A percentile compares a stretch with the other conserved stretches of the same genome.
Evolutionary conservation across 2,888 invertebrate species (phyloP).

Genomic region (Alsophila aescularia): DNA sequence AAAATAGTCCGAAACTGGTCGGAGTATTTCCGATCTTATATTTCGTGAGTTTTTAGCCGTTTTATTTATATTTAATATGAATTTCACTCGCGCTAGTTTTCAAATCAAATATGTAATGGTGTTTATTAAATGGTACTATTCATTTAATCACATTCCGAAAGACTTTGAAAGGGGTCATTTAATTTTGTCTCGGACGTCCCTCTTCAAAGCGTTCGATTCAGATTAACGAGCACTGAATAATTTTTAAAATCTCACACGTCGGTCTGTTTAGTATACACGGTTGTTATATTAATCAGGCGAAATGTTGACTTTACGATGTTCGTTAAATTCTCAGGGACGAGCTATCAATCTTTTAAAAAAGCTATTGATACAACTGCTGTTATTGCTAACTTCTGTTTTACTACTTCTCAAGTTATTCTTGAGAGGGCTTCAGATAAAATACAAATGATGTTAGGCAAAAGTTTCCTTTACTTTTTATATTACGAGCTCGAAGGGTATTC

Average conservation of each 20-base stretch:
- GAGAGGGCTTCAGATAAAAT: conserved; percentile 51
- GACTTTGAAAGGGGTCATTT: conserved; percentile 62
- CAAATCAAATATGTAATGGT: too few species aligned
- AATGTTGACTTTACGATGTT: conserved; percentile 48
- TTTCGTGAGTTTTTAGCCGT: too few species aligned
- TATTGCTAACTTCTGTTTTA: conserved; percentile 46
- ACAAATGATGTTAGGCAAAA: conserved; percentile 53
- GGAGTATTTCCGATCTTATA: too few species aligned
- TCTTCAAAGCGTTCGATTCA: conserved; percentile 54
- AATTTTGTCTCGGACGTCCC: conserved; percentile 43
- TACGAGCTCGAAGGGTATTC: conserved; percentile 41
- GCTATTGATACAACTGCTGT: conserved; percentile 39
- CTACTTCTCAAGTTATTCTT: conserved; percentile 39
- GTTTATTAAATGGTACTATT: conserved; percentile 21
- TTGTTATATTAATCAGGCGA: conserved; percentile 43
- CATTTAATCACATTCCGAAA: conserved; percentile 40
- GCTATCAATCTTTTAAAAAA: conserved; percentile 42
- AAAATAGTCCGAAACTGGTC: too few species aligned
- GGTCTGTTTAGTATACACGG: conserved; percentile 25
- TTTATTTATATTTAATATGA: too few species aligned
- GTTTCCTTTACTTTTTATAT: conserved; percentile 46
- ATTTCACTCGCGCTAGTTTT: too few species aligned
- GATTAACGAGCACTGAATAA: conserved; percentile 57
- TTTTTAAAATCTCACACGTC: conserved; percentile 38
- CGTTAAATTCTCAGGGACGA: conserved; percentile 46